Evolutionary conservation across 92 coral and sea anemone species (phyloP).

Genomic region (Phenganax stokvisi): DNA sequence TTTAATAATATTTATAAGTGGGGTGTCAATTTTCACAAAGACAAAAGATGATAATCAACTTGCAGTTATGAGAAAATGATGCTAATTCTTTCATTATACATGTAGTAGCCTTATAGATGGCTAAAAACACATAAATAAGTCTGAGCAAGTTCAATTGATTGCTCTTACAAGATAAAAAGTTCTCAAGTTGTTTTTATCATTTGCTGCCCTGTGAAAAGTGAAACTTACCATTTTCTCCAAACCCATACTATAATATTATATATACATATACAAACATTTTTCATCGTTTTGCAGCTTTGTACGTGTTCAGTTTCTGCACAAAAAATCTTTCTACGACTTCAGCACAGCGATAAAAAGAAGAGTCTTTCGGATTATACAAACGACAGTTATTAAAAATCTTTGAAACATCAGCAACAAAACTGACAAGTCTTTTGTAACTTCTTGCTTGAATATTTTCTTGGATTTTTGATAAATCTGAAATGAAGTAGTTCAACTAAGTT

Average conservation of each 20-base stretch:
- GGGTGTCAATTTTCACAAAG: too few species aligned
- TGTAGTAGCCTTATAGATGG: too few species aligned
- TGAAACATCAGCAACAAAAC: constrained; percentile 74
- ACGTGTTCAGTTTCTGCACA: constrained; percentile 83
- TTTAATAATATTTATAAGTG: too few species aligned
- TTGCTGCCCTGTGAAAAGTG: too few species aligned
- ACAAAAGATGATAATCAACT: too few species aligned
- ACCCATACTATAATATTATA: background rate
- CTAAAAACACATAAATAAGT: too few species aligned
- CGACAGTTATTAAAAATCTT: constrained; percentile 95
- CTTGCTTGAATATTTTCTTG: constrained; percentile 70
- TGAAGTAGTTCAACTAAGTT: background rate
- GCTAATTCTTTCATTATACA: too few species aligned
- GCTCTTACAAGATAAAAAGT: too few species aligned
- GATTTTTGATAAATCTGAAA: constrained; percentile 71
- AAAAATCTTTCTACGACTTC: constrained; percentile 93
- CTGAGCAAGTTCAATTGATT: too few species aligned
- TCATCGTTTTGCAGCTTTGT: constrained; percentile 55
- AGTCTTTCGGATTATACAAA: constrained; percentile 85
- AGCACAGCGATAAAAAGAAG: constrained; percentile 97
- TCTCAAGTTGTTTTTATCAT: too few species aligned
- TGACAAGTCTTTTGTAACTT: constrained; percentile 64
- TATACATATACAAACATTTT: background rate
- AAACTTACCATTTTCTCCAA: background rate
- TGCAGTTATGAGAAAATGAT: too few species aligned